A percentile compares a stretch with the other conserved stretches of the same genome.
Evolutionary conservation across 1,140 invertebrate genomes (phyloP).

Genomic region (Rhizoglyphus robini): DNA sequence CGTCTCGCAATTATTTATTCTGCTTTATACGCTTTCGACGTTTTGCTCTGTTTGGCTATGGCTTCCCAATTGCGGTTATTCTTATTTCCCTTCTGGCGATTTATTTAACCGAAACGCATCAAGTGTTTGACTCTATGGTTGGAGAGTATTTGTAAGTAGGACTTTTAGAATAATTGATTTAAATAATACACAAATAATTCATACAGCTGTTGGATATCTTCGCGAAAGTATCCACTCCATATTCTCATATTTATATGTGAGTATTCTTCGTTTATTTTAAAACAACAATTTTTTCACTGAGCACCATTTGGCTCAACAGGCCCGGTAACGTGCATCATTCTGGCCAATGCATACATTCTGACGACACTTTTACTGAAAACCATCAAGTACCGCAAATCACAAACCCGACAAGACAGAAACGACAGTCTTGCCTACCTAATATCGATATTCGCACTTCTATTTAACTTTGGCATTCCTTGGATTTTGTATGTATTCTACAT

Average conservation of each 20-base stretch:
- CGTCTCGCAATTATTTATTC: not conserved
- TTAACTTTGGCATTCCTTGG: slow-evolving; percentile 2
- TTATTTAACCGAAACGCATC: not conserved
- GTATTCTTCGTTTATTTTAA: no score
- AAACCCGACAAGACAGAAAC: not conserved
- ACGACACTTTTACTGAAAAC: not conserved
- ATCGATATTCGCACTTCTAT: not conserved
- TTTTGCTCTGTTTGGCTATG: no score
- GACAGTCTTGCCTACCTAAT: not conserved
- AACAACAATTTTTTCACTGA: no score
- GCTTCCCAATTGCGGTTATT: not conserved
- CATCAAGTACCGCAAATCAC: not conserved
- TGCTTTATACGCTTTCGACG: not conserved
- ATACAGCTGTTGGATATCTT: slow-evolving; percentile 6
- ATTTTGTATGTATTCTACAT: not conserved
- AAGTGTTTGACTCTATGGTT: not conserved
- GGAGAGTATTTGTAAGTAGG: slow-evolving; percentile 14
- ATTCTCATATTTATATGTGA: slow-evolving; percentile 14
- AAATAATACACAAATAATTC: not conserved
- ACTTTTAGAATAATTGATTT: not conserved
- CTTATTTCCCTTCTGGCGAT: not conserved
- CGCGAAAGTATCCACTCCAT: not conserved
- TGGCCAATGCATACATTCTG: not conserved
- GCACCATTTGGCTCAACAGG: no score
- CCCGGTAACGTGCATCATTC: not conserved